Evolutionary conservation across 1,140 invertebrate species (phyloP).

Genomic region (Venustaconcha ellipsiformis): DNA sequence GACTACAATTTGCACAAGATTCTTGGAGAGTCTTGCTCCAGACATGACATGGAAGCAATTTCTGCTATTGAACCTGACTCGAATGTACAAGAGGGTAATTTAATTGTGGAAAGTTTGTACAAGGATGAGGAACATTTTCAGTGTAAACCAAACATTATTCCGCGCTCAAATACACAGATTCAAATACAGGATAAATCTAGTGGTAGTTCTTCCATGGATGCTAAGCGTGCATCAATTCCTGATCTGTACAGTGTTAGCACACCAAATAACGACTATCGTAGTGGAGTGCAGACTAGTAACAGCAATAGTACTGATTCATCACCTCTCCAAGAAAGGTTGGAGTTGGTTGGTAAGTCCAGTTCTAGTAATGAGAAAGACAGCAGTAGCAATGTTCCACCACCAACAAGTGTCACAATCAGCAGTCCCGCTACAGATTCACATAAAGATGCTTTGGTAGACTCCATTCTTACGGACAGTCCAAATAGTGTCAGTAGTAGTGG

Average conservation of each 20-base stretch:
- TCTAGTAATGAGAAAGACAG: conserved; percentile 38
- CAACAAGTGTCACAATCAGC: conserved; percentile 18
- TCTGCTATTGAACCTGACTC: conserved; percentile 34
- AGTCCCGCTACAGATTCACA: conserved; percentile 11
- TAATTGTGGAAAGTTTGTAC: conserved; percentile 33
- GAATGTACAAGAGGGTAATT: conserved; percentile 19
- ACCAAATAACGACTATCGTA: conserved; percentile 31
- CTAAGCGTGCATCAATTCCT: conserved; percentile 41
- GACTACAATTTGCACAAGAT: conserved; percentile 27
- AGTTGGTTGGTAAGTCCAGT: conserved; percentile 52
- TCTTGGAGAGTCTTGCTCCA: conserved; percentile 24
- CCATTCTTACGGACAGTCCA: conserved; percentile 59
- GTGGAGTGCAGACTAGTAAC: conserved; percentile 31
- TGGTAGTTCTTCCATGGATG: conserved; percentile 44
- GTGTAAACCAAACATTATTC: conserved; percentile 47
- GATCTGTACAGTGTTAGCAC: conserved; percentile 41
- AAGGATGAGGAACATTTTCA: conserved; percentile 17
- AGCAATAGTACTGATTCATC: conserved; percentile 33
- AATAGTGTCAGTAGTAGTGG: conserved; percentile 57
- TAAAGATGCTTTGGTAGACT: conserved; percentile 45
- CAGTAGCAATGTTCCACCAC: conserved; percentile 18
- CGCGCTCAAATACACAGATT: conserved; percentile 45
- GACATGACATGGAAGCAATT: conserved; percentile 32
- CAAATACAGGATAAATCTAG: conserved; percentile 42
- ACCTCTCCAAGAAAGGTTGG: conserved; percentile 39